Evolutionary conservation across 1,140 invertebrate species (phyloP).

Genomic region (Cyrtorhinus lividipennis): DNA sequence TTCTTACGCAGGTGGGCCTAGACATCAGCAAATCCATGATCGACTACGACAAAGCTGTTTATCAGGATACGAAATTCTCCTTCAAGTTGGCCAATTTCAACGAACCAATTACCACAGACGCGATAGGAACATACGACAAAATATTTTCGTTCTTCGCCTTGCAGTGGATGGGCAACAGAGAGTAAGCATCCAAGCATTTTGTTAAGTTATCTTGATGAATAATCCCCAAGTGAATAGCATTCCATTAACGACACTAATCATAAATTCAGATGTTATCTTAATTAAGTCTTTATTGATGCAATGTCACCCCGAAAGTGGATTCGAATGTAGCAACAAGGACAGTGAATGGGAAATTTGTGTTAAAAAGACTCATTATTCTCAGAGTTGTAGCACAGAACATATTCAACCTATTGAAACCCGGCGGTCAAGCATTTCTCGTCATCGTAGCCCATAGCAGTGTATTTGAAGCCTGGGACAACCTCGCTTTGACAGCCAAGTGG

Average conservation of each 20-base stretch:
- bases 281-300: too few species aligned
- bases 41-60: conserved; percentile 25
- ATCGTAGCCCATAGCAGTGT: conserved; percentile 10
- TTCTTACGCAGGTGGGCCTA: conserved; percentile 26
- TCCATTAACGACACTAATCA: too few species aligned
- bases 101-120: not conserved
- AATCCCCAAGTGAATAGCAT: too few species aligned
- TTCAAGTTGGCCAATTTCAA: conserved; percentile 7
- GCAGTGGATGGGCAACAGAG: conserved; percentile 15
- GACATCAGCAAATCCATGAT: conserved; percentile 30
- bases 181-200: too few species aligned
- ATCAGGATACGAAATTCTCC: conserved; percentile 23
- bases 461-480: conserved; percentile 14
- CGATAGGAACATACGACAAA: conserved; percentile 19
- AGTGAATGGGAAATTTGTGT: too few species aligned
- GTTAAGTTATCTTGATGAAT: too few species aligned
- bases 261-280: too few species aligned
- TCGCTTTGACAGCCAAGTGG: conserved; percentile 8
- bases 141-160: conserved; percentile 18
- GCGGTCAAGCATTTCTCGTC: conserved; percentile 8
- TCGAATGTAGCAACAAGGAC: too few species aligned
- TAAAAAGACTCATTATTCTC: too few species aligned
- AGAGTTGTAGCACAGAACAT: conserved; percentile 7
- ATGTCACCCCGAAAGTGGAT: too few species aligned
- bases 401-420: not conserved